phyloP scores from a whole-genome alignment of 2,888 invertebrate genomes.

The Gerosis bhagava region DNA sequence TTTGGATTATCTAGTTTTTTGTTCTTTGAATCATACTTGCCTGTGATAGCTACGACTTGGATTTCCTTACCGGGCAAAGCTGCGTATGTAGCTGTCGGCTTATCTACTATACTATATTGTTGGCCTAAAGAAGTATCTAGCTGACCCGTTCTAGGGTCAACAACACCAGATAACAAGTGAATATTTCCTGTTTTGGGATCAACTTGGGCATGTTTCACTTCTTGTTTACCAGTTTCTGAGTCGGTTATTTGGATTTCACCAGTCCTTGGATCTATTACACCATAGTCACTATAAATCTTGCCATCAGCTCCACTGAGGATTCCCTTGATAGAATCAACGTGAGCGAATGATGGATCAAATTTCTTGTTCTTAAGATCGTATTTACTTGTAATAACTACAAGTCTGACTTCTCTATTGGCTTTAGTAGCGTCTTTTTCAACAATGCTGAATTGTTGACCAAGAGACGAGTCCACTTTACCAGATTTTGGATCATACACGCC shows the following conservation, averaged over 20 bases:
- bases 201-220: constrained; percentile 64
- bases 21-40: constrained; percentile 82
- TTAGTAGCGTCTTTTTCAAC: constrained; percentile 85
- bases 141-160: constrained; percentile 83
- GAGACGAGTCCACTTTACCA: constrained; percentile 84
- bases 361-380: constrained; percentile 80
- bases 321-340: constrained; percentile 72
- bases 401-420: constrained; percentile 83
- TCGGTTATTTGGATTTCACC: constrained; percentile 74
- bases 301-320: constrained; percentile 83
- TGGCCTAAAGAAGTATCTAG: constrained; percentile 81
- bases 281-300: constrained; percentile 83
- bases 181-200: constrained; percentile 80
- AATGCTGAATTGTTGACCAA: constrained; percentile 86
- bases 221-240: constrained; percentile 68
- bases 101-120: constrained; percentile 83
- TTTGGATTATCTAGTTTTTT: constrained; percentile 82
- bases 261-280: constrained; percentile 83
- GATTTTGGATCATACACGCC: constrained; percentile 85
- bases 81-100: constrained; percentile 74
- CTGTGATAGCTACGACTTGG: constrained; percentile 82
- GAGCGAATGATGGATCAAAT: constrained; percentile 77
- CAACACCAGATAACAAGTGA: constrained; percentile 76
- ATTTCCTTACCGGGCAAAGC: constrained; percentile 70
- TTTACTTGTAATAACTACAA: constrained; percentile 83